Evolutionary conservation across 2,888 invertebrate species (phyloP).

Genomic region (Lasius platythorax): DNA sequence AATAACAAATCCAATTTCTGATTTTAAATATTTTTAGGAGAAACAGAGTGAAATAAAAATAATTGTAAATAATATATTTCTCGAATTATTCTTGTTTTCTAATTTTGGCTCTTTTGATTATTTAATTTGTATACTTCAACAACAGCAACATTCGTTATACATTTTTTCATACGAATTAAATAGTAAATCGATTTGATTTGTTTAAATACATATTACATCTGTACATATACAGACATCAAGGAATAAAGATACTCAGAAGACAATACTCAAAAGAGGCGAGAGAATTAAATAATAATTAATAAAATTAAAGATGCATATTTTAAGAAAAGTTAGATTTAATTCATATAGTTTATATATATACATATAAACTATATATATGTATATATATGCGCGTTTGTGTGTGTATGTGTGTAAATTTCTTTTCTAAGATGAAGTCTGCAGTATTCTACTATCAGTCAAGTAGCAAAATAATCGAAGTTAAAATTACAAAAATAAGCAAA

Average conservation of each 20-base stretch:
- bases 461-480: neutral
- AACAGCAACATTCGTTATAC: neutral
- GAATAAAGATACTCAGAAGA: no score
- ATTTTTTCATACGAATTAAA: neutral
- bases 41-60: neutral
- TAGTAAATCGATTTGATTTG: neutral
- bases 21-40: neutral
- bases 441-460: neutral
- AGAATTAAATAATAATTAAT: no score
- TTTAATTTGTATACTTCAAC: neutral
- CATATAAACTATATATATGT: neutral
- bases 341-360: neutral
- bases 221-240: no score
- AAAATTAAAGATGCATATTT: no score
- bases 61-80: neutral
- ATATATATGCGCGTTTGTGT: neutral
- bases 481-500: conserved; percentile 2
- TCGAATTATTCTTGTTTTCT: neutral
- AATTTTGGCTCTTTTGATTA: neutral
- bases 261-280: no score
- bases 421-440: neutral
- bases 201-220: neutral
- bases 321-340: no score
- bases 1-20: neutral
- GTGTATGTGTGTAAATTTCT: neutral